A percentile compares a stretch with the other conserved stretches of the same genome.
Conservation (phyloP, 1,140 invertebrate species). For the Cyclargus thomasi region DNA sequence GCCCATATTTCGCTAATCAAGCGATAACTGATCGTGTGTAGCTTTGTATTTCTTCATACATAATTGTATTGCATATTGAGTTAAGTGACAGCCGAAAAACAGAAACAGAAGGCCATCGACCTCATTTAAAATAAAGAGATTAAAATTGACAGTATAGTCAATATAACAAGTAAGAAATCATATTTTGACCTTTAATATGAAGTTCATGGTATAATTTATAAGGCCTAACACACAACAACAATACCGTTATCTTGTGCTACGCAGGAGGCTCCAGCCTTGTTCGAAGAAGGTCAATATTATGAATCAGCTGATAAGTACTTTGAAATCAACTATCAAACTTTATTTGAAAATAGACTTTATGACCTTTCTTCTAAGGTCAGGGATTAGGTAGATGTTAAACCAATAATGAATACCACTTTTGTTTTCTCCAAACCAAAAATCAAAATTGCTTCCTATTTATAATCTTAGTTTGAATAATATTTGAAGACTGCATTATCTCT, state of each 20-base stretch:
- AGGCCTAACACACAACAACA: no score
- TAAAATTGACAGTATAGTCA: no score
- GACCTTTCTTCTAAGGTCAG: neutral
- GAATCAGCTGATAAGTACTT: no score
- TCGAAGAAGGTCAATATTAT: no score
- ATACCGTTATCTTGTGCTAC: no score
- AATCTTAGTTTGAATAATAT: neutral
- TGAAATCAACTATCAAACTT: no score
- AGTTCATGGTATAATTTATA: no score
- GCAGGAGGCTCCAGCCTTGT: no score
- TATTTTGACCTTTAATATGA: no score
- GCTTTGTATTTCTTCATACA: neutral
- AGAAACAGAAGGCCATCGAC: neutral
- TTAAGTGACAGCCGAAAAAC: neutral
- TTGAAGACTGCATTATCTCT: neutral
- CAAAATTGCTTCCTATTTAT: neutral
- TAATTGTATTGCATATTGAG: neutral
- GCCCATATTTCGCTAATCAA: neutral
- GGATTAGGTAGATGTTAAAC: neutral
- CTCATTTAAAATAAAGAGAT: neutral
- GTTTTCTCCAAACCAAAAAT: neutral
- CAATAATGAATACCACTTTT: no score
- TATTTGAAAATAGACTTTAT: neutral
- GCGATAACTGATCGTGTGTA: conserved; percentile 4
- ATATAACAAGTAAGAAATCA: no score